Evolutionary conservation across 2,797 vertebrate species (phyloP).

Genomic region (Phoxinus dragarum): DNA sequence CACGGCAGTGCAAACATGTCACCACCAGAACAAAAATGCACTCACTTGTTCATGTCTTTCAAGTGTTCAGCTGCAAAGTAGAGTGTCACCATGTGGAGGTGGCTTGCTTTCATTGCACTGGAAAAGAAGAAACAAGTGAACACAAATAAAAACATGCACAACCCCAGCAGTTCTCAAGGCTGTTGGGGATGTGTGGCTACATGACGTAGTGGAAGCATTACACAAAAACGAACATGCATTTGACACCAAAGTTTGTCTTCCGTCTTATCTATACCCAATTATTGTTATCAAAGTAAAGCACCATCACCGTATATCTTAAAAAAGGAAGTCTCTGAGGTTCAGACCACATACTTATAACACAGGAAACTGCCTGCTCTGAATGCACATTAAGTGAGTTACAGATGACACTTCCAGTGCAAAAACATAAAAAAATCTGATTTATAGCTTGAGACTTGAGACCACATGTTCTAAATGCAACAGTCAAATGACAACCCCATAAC

Average conservation of each 20-base stretch:
- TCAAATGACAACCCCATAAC: neutral
- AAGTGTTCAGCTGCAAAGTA: conserved; percentile 85
- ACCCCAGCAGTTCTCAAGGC: neutral
- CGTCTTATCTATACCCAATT: neutral
- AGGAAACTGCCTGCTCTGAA: neutral
- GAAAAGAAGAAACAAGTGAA: neutral
- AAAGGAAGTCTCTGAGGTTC: conserved; percentile 45
- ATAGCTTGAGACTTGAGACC: too few species aligned
- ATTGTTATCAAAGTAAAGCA: neutral
- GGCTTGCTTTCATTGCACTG: conserved; percentile 86
- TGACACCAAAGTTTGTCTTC: neutral
- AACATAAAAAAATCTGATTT: neutral
- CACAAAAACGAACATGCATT: neutral
- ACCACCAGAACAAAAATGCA: neutral
- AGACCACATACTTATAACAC: neutral
- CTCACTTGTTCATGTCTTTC: conserved; percentile 88
- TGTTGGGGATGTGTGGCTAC: neutral
- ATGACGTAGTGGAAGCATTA: neutral
- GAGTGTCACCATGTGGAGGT: conserved; percentile 82
- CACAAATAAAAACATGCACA: neutral
- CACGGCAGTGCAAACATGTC: neutral
- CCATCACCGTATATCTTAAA: neutral
- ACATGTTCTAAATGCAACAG: neutral
- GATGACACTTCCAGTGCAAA: neutral
- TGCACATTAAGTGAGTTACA: conserved; percentile 6